Conservation (phyloP, 2,888 invertebrate species). For the Nipponacmea schrenckii region DNA sequence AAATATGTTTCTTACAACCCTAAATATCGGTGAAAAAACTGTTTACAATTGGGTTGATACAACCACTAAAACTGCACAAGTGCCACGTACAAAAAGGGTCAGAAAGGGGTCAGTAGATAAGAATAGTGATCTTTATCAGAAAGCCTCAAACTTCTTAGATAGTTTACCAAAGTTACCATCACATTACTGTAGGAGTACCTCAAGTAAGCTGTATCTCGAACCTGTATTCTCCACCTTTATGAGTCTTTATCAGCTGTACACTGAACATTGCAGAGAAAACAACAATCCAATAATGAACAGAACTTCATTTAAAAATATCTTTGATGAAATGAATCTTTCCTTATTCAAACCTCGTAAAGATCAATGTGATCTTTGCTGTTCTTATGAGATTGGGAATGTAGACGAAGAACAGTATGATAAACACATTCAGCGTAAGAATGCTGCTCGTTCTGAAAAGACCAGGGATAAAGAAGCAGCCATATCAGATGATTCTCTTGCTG, state of each 20-base stretch:
- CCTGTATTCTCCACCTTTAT: background rate
- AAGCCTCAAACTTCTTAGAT: slow-evolving; percentile 7
- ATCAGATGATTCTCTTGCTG: background rate
- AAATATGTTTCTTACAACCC: background rate
- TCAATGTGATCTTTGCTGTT: slow-evolving; percentile 16
- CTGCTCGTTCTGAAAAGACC: background rate
- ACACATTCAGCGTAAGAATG: background rate
- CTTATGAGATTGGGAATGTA: background rate
- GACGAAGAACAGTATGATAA: background rate
- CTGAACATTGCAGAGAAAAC: background rate
- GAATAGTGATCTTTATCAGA: background rate
- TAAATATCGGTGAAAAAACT: background rate
- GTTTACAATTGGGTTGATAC: background rate
- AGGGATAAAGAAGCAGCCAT: background rate
- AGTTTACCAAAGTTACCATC: slow-evolving; percentile 10
- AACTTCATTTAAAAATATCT: background rate
- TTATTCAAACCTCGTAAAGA: slow-evolving; percentile 19
- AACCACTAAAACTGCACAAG: background rate
- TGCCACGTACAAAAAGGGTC: background rate
- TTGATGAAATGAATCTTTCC: slow-evolving; percentile 15
- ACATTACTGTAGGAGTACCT: slow-evolving; percentile 8
- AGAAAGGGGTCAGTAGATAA: background rate
- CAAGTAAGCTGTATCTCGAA: slow-evolving; percentile 13
- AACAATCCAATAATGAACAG: background rate
- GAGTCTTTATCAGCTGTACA: slow-evolving; percentile 6